Evolutionary conservation across 2,888 invertebrate genomes (phyloP), one percentile per base, ranked within the genome.

Genomic region (Chloromyia formosa): DNA sequence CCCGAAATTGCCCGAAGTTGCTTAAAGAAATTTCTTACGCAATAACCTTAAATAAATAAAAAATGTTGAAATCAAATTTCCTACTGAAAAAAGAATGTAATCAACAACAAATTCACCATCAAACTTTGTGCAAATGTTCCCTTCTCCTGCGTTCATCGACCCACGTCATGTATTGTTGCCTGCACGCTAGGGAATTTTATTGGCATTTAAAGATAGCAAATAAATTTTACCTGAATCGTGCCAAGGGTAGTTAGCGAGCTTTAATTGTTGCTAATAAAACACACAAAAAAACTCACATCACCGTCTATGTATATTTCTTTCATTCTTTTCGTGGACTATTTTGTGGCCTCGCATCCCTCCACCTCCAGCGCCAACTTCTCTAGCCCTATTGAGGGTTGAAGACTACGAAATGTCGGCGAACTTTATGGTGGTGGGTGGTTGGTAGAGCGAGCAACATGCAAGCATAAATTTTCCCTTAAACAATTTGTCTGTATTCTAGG

Each of bases 401-500:
- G 7, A 35, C 27, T 35, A 35, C 27, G 27, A 35, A 35, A 4
- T 35, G 27, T 35, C 27, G 27, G 27, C 2, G 7, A 35, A 35
- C 27, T 35, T 35, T 42, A 18, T 62, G 10, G 66, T 20, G 66
- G 22, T n/a, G n/a, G n/a, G 42, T 10, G n/a, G n/a, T 7, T n/a
- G 66, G 66, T n/a, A n/a, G n/a, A n/a, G n/a, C n/a, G 18, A 66
- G 66, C 56, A 49, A 40, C 71, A 71, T 71, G 71, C 71, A 35
- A 71, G 71, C 71, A 71, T 71, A 71, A 71, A 71, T 71, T 71
- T 71, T 58, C 58, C 20, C 42, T 56, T 56, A 40, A 71, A 71
- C 71, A 71, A 71, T 71, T 71, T 71, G 58, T 71, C 71, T 71
- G 40, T 71, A 40, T 71, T 58, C 16, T 71, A 71, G 56, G 71